Evolutionary conservation across 2,113 vertebrate species (phyloP).

Genomic region (Pterophyllum scalare): DNA sequence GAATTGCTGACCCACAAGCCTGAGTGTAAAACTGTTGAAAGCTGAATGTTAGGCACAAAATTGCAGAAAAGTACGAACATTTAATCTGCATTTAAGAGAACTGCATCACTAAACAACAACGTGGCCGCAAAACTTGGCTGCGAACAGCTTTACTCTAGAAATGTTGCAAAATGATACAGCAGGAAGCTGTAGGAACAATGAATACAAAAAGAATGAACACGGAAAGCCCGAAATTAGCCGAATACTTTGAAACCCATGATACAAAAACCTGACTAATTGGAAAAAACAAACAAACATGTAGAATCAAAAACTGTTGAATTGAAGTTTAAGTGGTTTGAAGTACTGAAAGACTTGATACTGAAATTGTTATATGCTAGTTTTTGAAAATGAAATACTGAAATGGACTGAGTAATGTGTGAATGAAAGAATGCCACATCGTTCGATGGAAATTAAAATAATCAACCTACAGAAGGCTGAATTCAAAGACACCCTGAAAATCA

Average conservation of each 20-base stretch:
- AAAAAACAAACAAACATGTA: not conserved
- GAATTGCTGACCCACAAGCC: too few relatives aligned
- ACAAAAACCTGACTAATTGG: not conserved
- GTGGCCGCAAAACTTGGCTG: not conserved
- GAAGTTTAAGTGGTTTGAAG: not conserved
- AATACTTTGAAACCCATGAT: not conserved
- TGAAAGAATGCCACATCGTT: too few relatives aligned
- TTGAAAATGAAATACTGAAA: not conserved
- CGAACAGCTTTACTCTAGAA: not conserved
- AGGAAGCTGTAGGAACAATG: not conserved
- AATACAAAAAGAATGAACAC: not conserved
- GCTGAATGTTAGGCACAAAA: too few relatives aligned
- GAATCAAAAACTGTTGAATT: not conserved
- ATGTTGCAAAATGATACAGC: too few relatives aligned
- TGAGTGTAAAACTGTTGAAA: too few relatives aligned
- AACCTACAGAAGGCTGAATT: too few relatives aligned
- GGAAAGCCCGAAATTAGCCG: not conserved
- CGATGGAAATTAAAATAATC: too few relatives aligned
- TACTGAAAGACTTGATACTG: not conserved
- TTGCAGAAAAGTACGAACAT: too few relatives aligned
- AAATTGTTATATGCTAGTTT: not conserved
- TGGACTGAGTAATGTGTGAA: too few relatives aligned
- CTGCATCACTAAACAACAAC: too few relatives aligned
- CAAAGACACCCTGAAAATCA: too few relatives aligned
- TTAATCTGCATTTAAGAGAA: not conserved